phyloP scores from a whole-genome alignment of 2,888 invertebrate genomes.

The Heliconius cydno region DNA sequence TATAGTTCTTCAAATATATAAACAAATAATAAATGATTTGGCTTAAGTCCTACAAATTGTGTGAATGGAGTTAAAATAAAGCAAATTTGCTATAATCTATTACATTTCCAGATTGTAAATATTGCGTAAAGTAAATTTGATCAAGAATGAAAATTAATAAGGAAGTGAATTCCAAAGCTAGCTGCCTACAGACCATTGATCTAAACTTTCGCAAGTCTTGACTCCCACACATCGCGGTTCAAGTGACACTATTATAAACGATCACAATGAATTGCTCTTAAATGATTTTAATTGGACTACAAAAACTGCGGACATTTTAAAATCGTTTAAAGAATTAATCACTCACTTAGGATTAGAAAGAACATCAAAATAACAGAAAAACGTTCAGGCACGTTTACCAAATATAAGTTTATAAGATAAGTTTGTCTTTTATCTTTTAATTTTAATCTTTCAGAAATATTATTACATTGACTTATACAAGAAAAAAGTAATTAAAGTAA shows the following conservation, averaged over 20 bases:
- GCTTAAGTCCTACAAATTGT: not conserved
- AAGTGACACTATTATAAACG: conserved; percentile 49
- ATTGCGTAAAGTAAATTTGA: conserved; percentile 13
- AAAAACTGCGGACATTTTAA: conserved; percentile 47
- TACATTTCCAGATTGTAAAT: not conserved
- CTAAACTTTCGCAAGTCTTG: conserved; percentile 52
- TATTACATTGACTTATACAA: not conserved
- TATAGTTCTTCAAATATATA: not conserved
- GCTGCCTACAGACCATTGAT: conserved; percentile 30
- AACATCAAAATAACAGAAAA: not conserved
- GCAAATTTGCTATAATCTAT: not conserved
- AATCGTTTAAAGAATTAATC: conserved; percentile 24
- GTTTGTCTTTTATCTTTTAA: not conserved
- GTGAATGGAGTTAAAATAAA: not conserved
- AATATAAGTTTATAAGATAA: not conserved
- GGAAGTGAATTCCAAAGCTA: conserved; percentile 32
- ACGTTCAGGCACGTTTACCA: not conserved
- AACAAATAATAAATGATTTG: not conserved
- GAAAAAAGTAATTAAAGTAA: not conserved
- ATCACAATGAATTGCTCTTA: conserved; percentile 43
- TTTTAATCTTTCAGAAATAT: not conserved
- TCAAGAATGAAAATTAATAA: conserved; percentile 29
- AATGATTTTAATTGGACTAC: conserved; percentile 49
- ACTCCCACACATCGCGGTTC: conserved; percentile 45
- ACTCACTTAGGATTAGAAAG: not conserved